A percentile compares a stretch with the other conserved stretches of the same genome.
Evolutionary conservation across 2,888 invertebrate species (phyloP).

Genomic region (Gerosis bhagava): DNA sequence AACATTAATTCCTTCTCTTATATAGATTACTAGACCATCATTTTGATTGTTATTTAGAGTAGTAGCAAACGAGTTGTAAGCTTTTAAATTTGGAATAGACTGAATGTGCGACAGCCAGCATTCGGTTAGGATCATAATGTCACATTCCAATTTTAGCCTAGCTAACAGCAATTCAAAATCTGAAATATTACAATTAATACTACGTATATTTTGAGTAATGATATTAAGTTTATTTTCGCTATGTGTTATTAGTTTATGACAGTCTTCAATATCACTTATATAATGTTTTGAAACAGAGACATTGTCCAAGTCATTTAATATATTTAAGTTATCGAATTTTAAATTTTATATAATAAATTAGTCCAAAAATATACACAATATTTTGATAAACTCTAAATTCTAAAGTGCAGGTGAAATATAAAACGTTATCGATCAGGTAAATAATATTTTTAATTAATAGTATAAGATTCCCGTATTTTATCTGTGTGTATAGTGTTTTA

Average conservation of each 20-base stretch:
- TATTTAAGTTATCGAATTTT: too few species aligned
- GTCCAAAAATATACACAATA: too few species aligned
- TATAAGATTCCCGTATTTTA: too few species aligned
- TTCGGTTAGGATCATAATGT: not conserved
- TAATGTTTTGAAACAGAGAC: not conserved
- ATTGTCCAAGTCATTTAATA: too few species aligned
- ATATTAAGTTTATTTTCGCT: too few species aligned
- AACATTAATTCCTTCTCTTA: not conserved
- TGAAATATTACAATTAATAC: not conserved
- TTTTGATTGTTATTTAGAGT: not conserved
- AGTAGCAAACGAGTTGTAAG: not conserved
- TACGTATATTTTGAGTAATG: not conserved
- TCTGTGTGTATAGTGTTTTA: too few species aligned
- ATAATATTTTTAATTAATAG: too few species aligned
- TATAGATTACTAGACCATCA: not conserved
- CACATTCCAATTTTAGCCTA: not conserved
- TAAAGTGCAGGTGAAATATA: too few species aligned
- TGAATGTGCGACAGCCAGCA: not conserved
- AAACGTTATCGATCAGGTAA: too few species aligned
- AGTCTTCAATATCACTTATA: not conserved
- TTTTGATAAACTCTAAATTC: too few species aligned
- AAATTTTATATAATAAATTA: too few species aligned
- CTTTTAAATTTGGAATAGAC: not conserved
- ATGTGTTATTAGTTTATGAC: too few species aligned
- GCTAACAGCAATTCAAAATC: not conserved